phyloP scores from a whole-genome alignment of 2,113 vertebrate genomes.

The Neotoma lepida region DNA sequence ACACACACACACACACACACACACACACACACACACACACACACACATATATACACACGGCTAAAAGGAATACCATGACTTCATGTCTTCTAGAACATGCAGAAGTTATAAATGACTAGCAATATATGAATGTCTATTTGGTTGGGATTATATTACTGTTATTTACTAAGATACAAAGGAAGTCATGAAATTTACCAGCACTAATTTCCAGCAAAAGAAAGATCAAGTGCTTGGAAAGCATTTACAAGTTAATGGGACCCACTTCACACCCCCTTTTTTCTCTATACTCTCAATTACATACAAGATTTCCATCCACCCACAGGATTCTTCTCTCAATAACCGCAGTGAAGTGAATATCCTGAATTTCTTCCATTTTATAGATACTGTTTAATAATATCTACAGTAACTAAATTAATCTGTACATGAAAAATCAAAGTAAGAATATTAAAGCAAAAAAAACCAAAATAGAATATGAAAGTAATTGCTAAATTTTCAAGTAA shows the following conservation, averaged over 20 bases:
- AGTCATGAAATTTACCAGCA: slow-evolving; percentile 29
- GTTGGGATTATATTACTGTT: neutral
- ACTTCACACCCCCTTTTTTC: neutral
- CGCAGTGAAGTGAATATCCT: neutral
- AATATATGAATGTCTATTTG: neutral
- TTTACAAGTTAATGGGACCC: slow-evolving; percentile 35
- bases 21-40: neutral
- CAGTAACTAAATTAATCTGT: neutral
- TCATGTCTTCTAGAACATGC: slow-evolving; percentile 37
- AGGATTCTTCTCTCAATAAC: neutral
- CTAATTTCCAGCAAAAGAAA: slow-evolving; percentile 1
- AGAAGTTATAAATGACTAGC: neutral
- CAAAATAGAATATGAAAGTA: neutral
- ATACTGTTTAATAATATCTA: neutral
- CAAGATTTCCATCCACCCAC: neutral
- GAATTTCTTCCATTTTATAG: neutral
- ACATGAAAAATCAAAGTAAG: slow-evolving; percentile 10
- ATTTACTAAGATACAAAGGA: slow-evolving; percentile 25
- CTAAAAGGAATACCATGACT: neutral
- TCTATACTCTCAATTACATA: neutral
- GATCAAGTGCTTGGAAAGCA: neutral
- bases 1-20: neutral
- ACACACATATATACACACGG: neutral
- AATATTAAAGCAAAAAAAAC: slow-evolving; percentile 13
- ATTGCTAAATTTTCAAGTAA: neutral